Evolutionary conservation across 1,140 invertebrate species (phyloP).

Genomic region (Hypothenemus hampei): DNA sequence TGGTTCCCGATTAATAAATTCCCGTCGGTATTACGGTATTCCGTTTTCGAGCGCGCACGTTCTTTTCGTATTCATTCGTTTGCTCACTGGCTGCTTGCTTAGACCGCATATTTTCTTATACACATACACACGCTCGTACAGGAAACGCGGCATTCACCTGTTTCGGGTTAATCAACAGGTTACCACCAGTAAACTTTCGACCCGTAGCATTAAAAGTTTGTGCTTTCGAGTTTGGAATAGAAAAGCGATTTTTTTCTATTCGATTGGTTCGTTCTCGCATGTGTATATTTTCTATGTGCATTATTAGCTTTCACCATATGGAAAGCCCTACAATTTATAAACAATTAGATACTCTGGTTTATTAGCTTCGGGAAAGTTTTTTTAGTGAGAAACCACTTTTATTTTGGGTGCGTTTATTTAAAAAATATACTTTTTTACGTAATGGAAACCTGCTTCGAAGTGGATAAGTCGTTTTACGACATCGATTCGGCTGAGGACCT

Average conservation of each 20-base stretch:
- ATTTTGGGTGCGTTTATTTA: neutral
- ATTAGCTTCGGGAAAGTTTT: constrained; percentile 4
- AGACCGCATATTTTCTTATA: neutral
- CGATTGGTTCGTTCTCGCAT: neutral
- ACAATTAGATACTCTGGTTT: no score
- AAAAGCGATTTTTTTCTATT: neutral
- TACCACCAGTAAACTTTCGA: constrained; percentile 22
- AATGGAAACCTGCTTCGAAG: constrained; percentile 37
- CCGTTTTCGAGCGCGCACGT: constrained; percentile 9
- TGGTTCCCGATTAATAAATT: constrained; percentile 13
- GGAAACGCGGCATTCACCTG: constrained; percentile 20
- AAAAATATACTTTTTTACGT: neutral
- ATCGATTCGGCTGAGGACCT: constrained; percentile 59
- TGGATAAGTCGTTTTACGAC: constrained; percentile 39
- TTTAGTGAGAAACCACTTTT: constrained; percentile 6
- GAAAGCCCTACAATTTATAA: constrained; percentile 6
- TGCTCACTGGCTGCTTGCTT: neutral
- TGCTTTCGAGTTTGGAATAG: neutral
- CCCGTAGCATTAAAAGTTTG: neutral
- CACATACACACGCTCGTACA: no score
- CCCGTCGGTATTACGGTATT: constrained; percentile 14
- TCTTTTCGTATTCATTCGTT: constrained; percentile 12
- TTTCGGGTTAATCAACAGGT: constrained; percentile 24
- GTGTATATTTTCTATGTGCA: neutral
- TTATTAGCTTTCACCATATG: constrained; percentile 23